Percentiles rank a stretch among this genome's conserved stretches.
Evolutionary conservation across 2,797 vertebrate species (phyloP).

Genomic region (Apodemus agrarius): DNA sequence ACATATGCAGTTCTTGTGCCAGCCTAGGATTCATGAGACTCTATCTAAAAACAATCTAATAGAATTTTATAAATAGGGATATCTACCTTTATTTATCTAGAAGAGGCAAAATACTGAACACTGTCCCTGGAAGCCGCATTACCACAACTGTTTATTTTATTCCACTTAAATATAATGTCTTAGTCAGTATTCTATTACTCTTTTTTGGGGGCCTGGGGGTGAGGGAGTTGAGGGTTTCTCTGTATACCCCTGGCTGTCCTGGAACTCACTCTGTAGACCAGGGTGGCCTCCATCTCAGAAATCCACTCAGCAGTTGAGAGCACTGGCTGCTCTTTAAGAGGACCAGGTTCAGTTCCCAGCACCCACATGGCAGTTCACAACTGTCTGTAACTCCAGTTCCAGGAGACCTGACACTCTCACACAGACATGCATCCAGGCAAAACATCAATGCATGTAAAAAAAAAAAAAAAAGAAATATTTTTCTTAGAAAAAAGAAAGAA

Average conservation of each 20-base stretch:
- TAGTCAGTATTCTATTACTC: neutral
- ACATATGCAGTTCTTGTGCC: neutral
- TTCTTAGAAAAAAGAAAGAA: neutral
- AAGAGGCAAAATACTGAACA: slow-evolving; percentile 62
- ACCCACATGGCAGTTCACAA: neutral
- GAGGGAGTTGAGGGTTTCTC: no score
- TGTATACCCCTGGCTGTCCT: no score
- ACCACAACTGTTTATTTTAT: slow-evolving; percentile 54
- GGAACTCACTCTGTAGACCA: no score
- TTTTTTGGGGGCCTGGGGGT: no score
- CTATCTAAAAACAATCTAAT: neutral
- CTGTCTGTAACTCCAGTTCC: neutral
- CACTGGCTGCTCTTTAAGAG: neutral
- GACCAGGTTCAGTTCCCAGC: neutral
- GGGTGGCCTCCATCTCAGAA: no score
- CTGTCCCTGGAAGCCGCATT: neutral
- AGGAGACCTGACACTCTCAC: neutral
- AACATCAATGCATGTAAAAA: neutral
- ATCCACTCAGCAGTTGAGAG: neutral
- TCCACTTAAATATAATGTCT: slow-evolving; percentile 39
- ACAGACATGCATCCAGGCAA: neutral
- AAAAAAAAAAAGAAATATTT: neutral
- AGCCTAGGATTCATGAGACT: neutral
- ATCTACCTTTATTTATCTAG: slow-evolving; percentile 51
- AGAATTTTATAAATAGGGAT: slow-evolving; percentile 54